Percentiles rank a stretch among this genome's conserved stretches.
These are phyloP conservation scores for Drosophila monieri DNA, from an alignment of 2,888 invertebrate species.

Conservation along the genomic window DNA sequence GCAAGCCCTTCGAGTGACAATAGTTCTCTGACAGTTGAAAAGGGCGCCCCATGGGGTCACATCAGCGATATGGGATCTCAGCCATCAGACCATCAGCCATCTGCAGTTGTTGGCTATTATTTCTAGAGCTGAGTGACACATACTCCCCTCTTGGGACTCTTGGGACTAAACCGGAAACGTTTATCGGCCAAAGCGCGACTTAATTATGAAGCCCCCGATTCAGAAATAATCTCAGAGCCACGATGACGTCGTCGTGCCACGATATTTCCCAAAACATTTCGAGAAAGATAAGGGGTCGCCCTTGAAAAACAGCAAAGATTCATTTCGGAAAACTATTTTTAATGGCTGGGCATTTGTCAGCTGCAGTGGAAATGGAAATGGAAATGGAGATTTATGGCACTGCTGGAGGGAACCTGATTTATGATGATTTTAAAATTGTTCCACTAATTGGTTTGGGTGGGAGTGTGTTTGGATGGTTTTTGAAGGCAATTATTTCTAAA, in stretches of 20 bases:
- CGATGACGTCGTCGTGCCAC: slow-evolving; percentile 43
- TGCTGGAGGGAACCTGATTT: slow-evolving; percentile 23
- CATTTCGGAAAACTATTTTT: slow-evolving; percentile 26
- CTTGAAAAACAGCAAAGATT: slow-evolving; percentile 22
- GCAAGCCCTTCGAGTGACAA: slow-evolving; percentile 39
- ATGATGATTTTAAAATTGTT: slow-evolving; percentile 33
- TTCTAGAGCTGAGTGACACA: slow-evolving; percentile 10
- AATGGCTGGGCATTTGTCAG: slow-evolving; percentile 39
- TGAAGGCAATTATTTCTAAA: slow-evolving; percentile 14
- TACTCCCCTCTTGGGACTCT: slow-evolving; percentile 14
- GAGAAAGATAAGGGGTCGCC: slow-evolving; percentile 13
- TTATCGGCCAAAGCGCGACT: slow-evolving; percentile 62
- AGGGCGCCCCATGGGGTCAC: slow-evolving; percentile 43
- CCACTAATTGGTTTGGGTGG: slow-evolving; percentile 24
- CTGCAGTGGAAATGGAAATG: slow-evolving; percentile 38
- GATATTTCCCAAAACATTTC: slow-evolving; percentile 5
- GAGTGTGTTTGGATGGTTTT: too few species aligned
- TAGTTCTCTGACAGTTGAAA: slow-evolving; percentile 44
- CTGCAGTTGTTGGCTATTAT: slow-evolving; percentile 22
- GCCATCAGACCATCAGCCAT: slow-evolving; percentile 20
- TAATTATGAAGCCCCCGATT: slow-evolving; percentile 67
- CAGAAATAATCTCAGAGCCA: slow-evolving; percentile 46
- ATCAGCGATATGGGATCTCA: slow-evolving; percentile 29
- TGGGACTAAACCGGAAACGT: slow-evolving; percentile 34
- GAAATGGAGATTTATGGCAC: slow-evolving; percentile 26